Percentiles rank a stretch among this genome's conserved stretches.
Evolutionary conservation across 2,888 invertebrate genomes (phyloP).

Genomic region (Leucophenga maculata): DNA sequence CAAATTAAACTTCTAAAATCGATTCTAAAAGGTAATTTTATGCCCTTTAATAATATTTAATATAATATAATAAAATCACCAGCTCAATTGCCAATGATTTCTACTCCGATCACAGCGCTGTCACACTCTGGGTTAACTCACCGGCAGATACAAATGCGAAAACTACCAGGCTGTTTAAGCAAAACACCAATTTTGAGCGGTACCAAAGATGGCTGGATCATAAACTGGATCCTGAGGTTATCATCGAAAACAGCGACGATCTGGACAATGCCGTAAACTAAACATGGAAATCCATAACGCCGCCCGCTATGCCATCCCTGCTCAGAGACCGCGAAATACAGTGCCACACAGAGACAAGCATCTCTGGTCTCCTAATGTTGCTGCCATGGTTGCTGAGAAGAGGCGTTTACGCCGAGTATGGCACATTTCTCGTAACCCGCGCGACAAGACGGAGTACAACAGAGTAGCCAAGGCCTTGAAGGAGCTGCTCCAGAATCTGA

Average conservation of each 20-base stretch:
- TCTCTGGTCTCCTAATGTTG: not conserved
- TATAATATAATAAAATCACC: no score
- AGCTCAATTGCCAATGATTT: not conserved
- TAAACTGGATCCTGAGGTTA: not conserved
- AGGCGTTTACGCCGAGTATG: not conserved
- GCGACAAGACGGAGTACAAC: not conserved
- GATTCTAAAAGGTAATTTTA: no score
- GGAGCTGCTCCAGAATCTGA: not conserved
- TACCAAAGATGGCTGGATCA: not conserved
- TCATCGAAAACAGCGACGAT: not conserved
- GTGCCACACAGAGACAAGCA: not conserved
- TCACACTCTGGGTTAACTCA: not conserved
- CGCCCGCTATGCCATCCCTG: not conserved
- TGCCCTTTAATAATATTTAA: no score
- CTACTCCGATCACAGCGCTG: not conserved
- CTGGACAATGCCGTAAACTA: not conserved
- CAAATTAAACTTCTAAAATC: no score
- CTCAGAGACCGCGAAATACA: not conserved
- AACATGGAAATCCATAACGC: not conserved
- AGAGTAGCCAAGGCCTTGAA: not conserved
- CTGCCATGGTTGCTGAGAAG: not conserved
- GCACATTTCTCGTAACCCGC: not conserved
- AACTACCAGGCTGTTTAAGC: not conserved
- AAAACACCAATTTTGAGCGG: not conserved
- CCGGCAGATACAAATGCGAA: not conserved